Evolutionary conservation across 2,888 invertebrate species (phyloP), one percentile per base, ranked within the genome.

Genomic region (Agrochola lychnidis): DNA sequence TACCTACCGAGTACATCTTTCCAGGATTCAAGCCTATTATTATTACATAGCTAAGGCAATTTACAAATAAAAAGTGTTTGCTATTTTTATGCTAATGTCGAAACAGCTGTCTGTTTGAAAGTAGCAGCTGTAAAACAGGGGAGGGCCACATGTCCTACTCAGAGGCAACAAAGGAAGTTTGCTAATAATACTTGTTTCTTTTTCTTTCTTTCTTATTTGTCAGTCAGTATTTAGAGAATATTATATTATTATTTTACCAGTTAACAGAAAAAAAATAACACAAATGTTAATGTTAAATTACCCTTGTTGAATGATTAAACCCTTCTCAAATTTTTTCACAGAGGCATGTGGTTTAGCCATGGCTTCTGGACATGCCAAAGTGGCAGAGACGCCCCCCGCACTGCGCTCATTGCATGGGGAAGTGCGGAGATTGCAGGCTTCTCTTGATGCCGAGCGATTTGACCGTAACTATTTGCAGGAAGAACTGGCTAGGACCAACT

Each of bases 391-490:
- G n/a, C 94, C 97, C 69, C 93, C 96, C 5, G 94, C 93, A 2
- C 84, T 96, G 2, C 91, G 96, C 14, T 95, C 96, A 0, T 86
- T 95, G 45, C 96, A 96, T 79, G 88, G 94, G 70, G 97, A 93
- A 87, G 96, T 98, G 19, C 94, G 97, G 30, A 94, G 96, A 6
- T 88, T 98, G 62, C 96, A 96, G 82, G 96, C 97, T 0, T 97
- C 97, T 40, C 91, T 98, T 10, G 97, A 98, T 83, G 96, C 97
- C 0, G 97, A 97, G 90, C 94, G 97, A 59, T 97, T 97, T 89
- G 98, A 98, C 87, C 97, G 97, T 71, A 96, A 95, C 76, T 97
- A 97, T 87, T 88, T 98, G 30, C 97, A 97, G 76, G 97, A 97
- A 51, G 97, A 98, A 87, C 88, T 98, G 0, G 92, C 94, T 48